Conservation (phyloP, 2,888 invertebrate species). For the Ichneumon xanthorius region DNA sequence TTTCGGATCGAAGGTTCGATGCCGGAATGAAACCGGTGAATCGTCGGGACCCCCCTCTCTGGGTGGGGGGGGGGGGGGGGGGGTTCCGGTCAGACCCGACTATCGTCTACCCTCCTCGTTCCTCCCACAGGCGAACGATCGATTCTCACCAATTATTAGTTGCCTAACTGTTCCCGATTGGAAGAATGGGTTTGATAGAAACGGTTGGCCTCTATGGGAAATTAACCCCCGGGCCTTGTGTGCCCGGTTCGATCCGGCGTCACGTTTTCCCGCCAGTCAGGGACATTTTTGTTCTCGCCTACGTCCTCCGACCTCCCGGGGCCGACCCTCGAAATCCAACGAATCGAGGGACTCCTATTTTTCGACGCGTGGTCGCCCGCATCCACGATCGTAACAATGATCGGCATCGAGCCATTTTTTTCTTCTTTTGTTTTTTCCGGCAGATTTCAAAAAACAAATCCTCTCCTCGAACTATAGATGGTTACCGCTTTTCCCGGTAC, state of each 20-base stretch:
- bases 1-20: conserved; percentile 39
- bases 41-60: conserved; percentile 56
- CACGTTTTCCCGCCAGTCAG: conserved; percentile 75
- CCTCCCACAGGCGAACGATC: conserved; percentile 71
- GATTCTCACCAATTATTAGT: conserved; percentile 82
- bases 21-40: conserved; percentile 42
- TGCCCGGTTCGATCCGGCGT: conserved; percentile 64
- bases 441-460: conserved; percentile 61
- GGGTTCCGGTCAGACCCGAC: conserved; percentile 43
- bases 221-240: conserved; percentile 74
- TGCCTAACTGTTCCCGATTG: conserved; percentile 80
- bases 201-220: conserved; percentile 77
- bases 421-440: conserved; percentile 52
- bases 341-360: conserved; percentile 35
- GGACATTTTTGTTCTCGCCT: conserved; percentile 68
- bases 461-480: conserved; percentile 39
- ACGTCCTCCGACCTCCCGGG: conserved; percentile 11
- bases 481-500: conserved; percentile 32
- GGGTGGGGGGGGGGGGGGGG: conserved; percentile 45
- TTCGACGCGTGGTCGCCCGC: conserved; percentile 55
- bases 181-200: conserved; percentile 81
- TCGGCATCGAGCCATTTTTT: conserved; percentile 36
- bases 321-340: conserved; percentile 19
- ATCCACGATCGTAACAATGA: conserved; percentile 64
- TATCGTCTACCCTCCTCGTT: conserved; percentile 23